A percentile compares a stretch with the other conserved stretches of the same genome.
Conservation (phyloP, 92 coral and sea anemone genomes). For the Siderastrea siderea region DNA sequence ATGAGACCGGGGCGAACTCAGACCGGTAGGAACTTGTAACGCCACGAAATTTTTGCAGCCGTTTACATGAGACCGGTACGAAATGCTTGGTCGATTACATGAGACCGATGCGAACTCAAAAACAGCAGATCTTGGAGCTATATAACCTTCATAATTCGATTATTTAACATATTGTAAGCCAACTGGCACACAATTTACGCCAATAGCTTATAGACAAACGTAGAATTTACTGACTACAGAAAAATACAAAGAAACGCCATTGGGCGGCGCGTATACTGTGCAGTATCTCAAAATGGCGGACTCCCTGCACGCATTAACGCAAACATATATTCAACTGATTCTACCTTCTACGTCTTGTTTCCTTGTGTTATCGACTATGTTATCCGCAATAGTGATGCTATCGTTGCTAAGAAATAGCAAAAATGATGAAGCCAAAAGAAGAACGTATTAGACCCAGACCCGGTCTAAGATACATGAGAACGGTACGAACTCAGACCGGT, state of each 20-base stretch:
- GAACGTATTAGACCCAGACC: neutral
- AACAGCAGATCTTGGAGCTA: no score
- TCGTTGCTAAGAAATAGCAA: neutral
- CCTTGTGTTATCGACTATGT: neutral
- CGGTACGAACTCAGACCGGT: conserved; percentile 4
- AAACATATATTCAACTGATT: neutral
- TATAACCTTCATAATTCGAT: no score
- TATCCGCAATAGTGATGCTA: neutral
- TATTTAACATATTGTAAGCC: no score
- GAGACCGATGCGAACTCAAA: no score
- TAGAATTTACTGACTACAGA: neutral
- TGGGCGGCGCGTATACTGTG: neutral
- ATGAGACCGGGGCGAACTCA: no score
- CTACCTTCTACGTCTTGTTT: neutral
- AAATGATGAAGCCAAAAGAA: neutral
- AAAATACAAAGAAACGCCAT: neutral
- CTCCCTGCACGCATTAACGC: neutral
- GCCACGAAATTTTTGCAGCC: no score
- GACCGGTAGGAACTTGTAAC: no score
- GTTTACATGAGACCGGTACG: no score
- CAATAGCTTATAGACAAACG: neutral
- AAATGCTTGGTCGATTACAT: no score
- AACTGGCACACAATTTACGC: no score
- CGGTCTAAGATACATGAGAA: neutral
- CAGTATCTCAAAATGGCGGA: neutral